phyloP scores from a whole-genome alignment of 2,888 invertebrate genomes.

The Sceliomorpha sp. region DNA sequence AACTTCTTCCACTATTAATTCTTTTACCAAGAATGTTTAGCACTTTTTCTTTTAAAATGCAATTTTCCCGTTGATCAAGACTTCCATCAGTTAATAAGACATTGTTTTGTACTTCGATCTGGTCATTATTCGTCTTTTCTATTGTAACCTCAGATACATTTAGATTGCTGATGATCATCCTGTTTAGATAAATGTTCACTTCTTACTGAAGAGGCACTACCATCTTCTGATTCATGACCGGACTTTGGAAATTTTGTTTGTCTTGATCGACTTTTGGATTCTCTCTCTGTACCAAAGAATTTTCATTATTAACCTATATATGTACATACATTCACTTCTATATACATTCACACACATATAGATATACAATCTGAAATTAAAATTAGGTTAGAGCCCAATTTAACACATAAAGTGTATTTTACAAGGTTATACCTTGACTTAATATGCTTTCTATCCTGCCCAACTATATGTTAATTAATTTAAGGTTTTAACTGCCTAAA shows the following conservation, averaged over 20 bases:
- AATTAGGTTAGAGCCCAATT: too few species aligned
- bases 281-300: conserved; percentile 3
- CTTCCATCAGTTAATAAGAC: too few species aligned
- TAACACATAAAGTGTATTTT: too few species aligned
- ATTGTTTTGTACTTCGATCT: neutral
- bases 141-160: neutral
- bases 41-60: conserved; percentile 11
- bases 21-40: conserved; percentile 16
- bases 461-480: neutral
- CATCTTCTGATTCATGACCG: too few species aligned
- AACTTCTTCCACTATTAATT: neutral
- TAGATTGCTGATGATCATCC: neutral
- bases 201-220: too few species aligned
- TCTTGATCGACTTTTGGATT: conserved; percentile 1
- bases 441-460: too few species aligned
- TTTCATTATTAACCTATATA: neutral
- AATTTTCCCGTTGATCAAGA: too few species aligned
- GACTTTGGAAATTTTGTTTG: too few species aligned
- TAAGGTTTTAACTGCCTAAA: neutral
- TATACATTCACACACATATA: too few species aligned
- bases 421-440: too few species aligned
- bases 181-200: neutral
- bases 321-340: neutral
- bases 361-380: too few species aligned
- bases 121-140: neutral